Percentiles rank a stretch among this genome's conserved stretches.
Evolutionary conservation across 2,888 invertebrate genomes (phyloP).

Genomic region (Oegoconia quadripuncta): DNA sequence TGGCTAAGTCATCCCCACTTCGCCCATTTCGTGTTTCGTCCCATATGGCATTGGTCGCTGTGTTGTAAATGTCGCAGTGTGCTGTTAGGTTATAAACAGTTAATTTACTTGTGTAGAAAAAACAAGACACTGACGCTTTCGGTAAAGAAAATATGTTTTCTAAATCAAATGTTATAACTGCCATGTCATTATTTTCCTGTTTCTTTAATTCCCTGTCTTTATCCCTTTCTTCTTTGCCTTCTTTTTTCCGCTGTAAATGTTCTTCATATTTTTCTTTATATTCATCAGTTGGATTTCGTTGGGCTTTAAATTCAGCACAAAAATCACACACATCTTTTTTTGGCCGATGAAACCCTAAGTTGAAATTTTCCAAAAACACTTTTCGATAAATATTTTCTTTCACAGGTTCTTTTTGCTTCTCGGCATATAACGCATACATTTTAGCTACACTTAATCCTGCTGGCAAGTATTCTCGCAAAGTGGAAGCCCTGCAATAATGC

Average conservation of each 20-base stretch:
- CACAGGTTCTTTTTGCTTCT: conserved; percentile 15
- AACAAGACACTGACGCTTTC: no score
- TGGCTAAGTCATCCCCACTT: conserved; percentile 15
- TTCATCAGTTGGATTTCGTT: conserved; percentile 4
- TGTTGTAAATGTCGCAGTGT: conserved; percentile 15
- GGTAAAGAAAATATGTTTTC: no score
- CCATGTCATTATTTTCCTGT: no score
- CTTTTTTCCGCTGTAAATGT: no score
- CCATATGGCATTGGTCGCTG: conserved; percentile 15
- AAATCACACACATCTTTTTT: conserved; percentile 18
- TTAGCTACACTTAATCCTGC: conserved; percentile 9
- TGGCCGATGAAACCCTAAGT: conserved; percentile 18
- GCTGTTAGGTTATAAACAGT: conserved; percentile 17
- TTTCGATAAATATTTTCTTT: conserved; percentile 17
- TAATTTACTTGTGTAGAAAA: conserved; percentile 18
- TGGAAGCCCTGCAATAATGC: conserved; percentile 12
- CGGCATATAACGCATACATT: conserved; percentile 16
- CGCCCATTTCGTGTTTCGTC: conserved; percentile 15
- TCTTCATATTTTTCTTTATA: conserved; percentile 2
- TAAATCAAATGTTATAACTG: no score
- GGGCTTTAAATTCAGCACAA: conserved; percentile 15
- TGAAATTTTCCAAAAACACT: conserved; percentile 16
- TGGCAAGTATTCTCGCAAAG: conserved; percentile 14
- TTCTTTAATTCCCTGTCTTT: no score
- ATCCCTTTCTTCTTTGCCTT: no score